Evolutionary conservation across 2,888 invertebrate genomes (phyloP), one percentile per base, ranked within the genome.

Genomic region (Oxycera nigricornis): DNA sequence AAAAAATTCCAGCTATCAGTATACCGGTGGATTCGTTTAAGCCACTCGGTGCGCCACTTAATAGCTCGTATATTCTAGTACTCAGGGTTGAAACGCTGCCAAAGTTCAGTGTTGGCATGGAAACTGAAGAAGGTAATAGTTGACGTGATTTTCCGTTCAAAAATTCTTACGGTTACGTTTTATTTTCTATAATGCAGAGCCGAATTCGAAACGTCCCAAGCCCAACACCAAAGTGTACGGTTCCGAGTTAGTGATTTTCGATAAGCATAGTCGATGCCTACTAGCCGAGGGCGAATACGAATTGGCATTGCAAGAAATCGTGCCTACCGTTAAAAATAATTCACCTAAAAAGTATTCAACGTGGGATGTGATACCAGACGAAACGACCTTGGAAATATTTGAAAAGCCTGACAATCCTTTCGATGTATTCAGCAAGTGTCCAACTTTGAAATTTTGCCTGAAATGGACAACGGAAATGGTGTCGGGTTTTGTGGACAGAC

Each of bases 221-320:
- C 87, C 89, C 6, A 87, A 89, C 62, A 81, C 83, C 28, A 85
- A 84, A 79, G 78, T 83, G 46, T 85, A 82, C 75, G 85, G 85
- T 39, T 92, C 93, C 74, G 96, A 96, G 85, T 86, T 97, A 74
- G 92, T 94, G 75, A 91, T 97, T 31, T 96, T 94, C 82, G 96
- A 97, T 83, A 95, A 95, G 82, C 92, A 94, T 81, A 94, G 92
- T 81, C 90, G 94, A 17, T 96, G 96, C 82, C 88, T 95, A 73
- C 87, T 96, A 67, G 92, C 92, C 0, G 94, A 95, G 79, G 97
- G 96, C 2, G 94, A 96, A 82, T 97, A 97, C 84, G 96, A 96
- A 82, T 87, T 97, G 74, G 91, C 93, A 68, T 86, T 97, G 77
- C 92, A 94, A 80, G 94, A 95, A 80, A 89, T 93, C 46, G 85